Percentiles rank a stretch among this genome's conserved stretches.
Conservation (phyloP, 2,797 vertebrate genomes). For the Mormyrops boulengeri region DNA sequence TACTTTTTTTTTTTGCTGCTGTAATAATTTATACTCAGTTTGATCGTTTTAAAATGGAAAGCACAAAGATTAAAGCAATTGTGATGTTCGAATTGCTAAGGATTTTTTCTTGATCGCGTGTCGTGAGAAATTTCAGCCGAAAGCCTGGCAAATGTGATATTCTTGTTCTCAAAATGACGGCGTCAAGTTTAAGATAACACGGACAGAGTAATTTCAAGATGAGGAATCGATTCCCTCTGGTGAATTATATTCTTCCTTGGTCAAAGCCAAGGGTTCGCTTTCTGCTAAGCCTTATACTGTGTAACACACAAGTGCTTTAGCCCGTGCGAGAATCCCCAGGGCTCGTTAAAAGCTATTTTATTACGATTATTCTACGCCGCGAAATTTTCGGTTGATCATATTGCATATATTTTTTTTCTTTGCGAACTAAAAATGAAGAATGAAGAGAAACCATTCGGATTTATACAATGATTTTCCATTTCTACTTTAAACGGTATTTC, state of each 20-base stretch:
- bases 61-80: background rate
- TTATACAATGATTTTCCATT: background rate
- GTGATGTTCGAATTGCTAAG: background rate
- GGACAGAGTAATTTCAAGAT: slow-evolving; percentile 60
- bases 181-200: slow-evolving; percentile 70
- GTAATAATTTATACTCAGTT: background rate
- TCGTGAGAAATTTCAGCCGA: background rate
- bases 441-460: background rate
- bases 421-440: background rate
- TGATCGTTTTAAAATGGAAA: background rate
- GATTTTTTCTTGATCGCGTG: background rate
- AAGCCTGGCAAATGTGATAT: slow-evolving; percentile 57
- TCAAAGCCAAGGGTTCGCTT: slow-evolving; percentile 64
- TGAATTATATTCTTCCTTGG: slow-evolving; percentile 46
- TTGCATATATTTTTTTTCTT: background rate
- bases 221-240: slow-evolving; percentile 61
- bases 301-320: slow-evolving; percentile 35
- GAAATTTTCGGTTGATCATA: slow-evolving; percentile 23
- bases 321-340: background rate
- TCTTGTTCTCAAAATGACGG: slow-evolving; percentile 54
- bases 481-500: background rate
- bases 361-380: slow-evolving; percentile 15
- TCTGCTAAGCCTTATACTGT: slow-evolving; percentile 25
- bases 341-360: slow-evolving; percentile 18
- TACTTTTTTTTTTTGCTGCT: background rate